Percentiles rank a stretch among this genome's conserved stretches.
Evolutionary conservation across 2,113 vertebrate genomes (phyloP).

Genomic region (Centropus bengalensis): DNA sequence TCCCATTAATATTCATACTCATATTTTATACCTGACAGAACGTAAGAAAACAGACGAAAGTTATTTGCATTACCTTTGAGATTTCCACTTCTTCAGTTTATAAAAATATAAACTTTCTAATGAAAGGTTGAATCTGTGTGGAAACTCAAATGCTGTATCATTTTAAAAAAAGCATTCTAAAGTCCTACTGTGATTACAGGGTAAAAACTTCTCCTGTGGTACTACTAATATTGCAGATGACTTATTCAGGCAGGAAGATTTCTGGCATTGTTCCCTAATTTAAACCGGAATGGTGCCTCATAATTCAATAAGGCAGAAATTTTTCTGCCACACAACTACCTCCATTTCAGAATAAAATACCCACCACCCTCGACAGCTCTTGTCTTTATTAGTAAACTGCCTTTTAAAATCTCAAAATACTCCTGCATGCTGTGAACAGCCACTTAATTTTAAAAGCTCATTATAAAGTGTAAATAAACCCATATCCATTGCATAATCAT

Average conservation of each 20-base stretch:
- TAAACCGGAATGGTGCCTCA: constrained; percentile 5
- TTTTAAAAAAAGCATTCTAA: background rate
- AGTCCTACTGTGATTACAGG: background rate
- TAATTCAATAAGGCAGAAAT: constrained; percentile 1
- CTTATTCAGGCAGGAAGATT: background rate
- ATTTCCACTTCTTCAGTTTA: constrained; percentile 28
- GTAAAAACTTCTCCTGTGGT: background rate
- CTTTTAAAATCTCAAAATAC: constrained; percentile 21
- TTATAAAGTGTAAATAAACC: constrained; percentile 49
- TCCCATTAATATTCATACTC: background rate
- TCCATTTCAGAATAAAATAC: background rate
- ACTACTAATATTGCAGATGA: background rate
- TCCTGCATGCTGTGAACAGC: background rate
- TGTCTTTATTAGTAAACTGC: background rate
- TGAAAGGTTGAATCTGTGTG: background rate
- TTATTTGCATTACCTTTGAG: constrained; percentile 3
- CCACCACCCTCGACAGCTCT: background rate
- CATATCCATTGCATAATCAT: background rate
- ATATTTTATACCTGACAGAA: constrained; percentile 3
- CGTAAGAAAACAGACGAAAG: background rate
- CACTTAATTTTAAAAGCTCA: constrained; percentile 50
- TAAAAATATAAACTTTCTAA: background rate
- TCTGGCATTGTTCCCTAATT: background rate
- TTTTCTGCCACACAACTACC: constrained; percentile 8
- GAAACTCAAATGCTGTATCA: background rate